Conservation (phyloP, 2,888 invertebrate species). For the Steromphala cineraria region DNA sequence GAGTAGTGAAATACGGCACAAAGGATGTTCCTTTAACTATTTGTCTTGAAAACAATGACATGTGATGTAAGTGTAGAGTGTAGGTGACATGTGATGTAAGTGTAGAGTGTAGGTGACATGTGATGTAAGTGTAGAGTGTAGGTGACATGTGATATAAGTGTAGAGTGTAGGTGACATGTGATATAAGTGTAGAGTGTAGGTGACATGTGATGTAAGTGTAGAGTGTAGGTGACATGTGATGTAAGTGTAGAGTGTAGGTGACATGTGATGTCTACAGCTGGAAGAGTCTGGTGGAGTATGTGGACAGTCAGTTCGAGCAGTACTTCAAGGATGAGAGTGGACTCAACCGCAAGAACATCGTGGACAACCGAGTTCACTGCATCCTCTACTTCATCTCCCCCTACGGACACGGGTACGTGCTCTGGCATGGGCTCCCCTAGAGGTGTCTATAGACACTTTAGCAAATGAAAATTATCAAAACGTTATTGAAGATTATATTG, state of each 20-base stretch:
- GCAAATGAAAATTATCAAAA: no score
- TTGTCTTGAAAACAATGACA: background rate
- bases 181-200: no score
- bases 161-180: background rate
- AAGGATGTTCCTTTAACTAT: background rate
- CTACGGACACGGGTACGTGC: constrained; percentile 91
- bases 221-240: no score
- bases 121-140: no score
- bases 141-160: background rate
- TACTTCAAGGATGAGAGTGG: constrained; percentile 71
- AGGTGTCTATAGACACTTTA: no score
- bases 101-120: no score
- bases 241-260: no score
- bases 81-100: no score
- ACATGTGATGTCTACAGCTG: constrained; percentile 80
- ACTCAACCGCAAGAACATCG: constrained; percentile 84
- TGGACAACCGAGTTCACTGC: constrained; percentile 72
- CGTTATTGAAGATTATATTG: no score
- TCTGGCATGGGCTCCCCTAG: background rate
- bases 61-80: background rate
- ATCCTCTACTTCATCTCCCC: constrained; percentile 96
- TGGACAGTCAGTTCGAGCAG: constrained; percentile 89
- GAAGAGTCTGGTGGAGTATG: constrained; percentile 92
- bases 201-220: no score
- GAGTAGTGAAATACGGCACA: background rate